These are phyloP conservation scores for Nemopilema nomurai DNA, from an alignment of 30 jellyfish, hydroid and myxozoan species.

Conservation along the genomic window DNA sequence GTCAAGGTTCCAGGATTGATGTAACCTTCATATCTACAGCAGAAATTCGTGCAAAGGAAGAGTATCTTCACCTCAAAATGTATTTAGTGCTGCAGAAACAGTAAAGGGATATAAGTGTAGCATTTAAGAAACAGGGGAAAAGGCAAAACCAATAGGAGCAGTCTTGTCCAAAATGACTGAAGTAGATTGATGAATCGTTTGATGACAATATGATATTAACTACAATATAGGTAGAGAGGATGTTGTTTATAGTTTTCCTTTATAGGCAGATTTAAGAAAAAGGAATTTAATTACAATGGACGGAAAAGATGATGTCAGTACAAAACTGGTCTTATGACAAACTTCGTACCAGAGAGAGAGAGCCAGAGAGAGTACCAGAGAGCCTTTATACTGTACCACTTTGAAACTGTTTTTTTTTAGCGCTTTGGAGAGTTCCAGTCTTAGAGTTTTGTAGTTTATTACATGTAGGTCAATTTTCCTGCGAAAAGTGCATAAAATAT, in stretches of 20 bases:
- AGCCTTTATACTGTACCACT: background rate
- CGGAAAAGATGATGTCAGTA: too few species aligned
- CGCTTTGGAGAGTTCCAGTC: background rate
- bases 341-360: too few species aligned
- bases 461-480: background rate
- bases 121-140: too few species aligned
- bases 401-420: background rate
- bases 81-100: slow-evolving; percentile 16
- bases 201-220: too few species aligned
- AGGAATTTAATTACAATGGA: too few species aligned
- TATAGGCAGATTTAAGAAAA: too few species aligned
- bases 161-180: too few species aligned
- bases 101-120: slow-evolving; percentile 14
- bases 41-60: slow-evolving; percentile 18
- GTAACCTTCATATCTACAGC: slow-evolving; percentile 25
- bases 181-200: too few species aligned
- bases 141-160: too few species aligned
- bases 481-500: background rate
- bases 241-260: too few species aligned
- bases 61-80: slow-evolving; percentile 17
- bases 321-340: background rate
- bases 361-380: too few species aligned
- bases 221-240: too few species aligned
- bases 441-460: background rate
- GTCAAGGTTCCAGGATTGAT: slow-evolving; percentile 24